Conservation (phyloP, 2,113 vertebrate species). For the Ceyx margarethae region DNA sequence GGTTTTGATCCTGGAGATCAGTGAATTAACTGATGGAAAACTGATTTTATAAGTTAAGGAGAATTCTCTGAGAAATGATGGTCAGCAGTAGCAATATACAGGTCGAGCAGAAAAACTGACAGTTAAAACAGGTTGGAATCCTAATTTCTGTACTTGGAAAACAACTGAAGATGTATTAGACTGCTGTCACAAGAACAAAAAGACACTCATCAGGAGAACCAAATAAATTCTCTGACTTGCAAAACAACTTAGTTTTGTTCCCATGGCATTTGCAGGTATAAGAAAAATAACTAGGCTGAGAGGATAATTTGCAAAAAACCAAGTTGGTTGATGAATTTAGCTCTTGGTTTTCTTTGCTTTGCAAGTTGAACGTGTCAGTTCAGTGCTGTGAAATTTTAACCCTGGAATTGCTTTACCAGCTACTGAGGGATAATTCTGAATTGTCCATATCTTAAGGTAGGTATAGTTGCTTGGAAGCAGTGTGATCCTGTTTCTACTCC, state of each 20-base stretch:
- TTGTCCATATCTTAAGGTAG: not conserved
- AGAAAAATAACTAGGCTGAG: not conserved
- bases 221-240: not conserved
- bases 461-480: not conserved
- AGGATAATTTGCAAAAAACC: not conserved
- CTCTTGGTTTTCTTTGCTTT: not conserved
- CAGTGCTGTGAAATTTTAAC: not conserved
- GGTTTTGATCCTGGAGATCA: not conserved
- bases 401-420: not conserved
- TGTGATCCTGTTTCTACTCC: not conserved
- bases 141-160: not conserved
- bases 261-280: not conserved
- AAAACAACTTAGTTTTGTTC: not conserved
- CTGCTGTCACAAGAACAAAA: not conserved
- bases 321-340: not conserved
- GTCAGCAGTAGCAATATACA: not conserved
- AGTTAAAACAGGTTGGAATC: not conserved
- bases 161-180: not conserved
- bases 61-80: not conserved
- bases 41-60: not conserved
- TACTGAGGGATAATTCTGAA: not conserved
- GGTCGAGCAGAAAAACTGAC: not conserved
- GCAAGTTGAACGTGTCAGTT: accelerated
- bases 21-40: not conserved
- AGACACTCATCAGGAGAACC: not conserved